Evolutionary conservation across 1,140 invertebrate species (phyloP).

Genomic region (Pomacea maculata): DNA sequence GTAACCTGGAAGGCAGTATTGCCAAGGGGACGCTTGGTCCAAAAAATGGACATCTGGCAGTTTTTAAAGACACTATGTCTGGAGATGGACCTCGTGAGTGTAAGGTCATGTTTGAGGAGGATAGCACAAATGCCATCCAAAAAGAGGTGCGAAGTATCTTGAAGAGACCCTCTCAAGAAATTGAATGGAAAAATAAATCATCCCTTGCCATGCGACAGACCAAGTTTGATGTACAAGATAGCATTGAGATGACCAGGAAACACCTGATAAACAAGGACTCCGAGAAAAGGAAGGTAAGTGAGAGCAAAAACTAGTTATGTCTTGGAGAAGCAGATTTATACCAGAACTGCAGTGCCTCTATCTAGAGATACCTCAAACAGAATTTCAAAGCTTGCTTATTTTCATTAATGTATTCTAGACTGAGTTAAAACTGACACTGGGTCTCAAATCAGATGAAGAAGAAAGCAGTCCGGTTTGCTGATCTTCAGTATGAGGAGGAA

Average conservation of each 20-base stretch:
- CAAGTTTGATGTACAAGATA: conserved; percentile 40
- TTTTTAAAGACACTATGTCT: background rate
- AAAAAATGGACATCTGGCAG: conserved; percentile 18
- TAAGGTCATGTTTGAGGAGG: conserved; percentile 21
- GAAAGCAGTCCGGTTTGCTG: conserved; percentile 59
- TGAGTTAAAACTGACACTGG: background rate
- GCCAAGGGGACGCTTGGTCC: conserved; percentile 14
- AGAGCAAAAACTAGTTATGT: no score
- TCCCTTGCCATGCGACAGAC: conserved; percentile 30
- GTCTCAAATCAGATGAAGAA: conserved; percentile 37
- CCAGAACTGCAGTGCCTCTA: no score
- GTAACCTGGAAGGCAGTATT: conserved; percentile 1
- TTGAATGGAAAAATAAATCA: conserved; percentile 27
- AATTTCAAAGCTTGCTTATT: no score
- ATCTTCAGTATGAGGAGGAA: conserved; percentile 45
- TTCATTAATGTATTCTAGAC: no score
- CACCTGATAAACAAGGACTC: conserved; percentile 20
- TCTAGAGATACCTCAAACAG: no score
- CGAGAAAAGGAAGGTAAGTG: conserved; percentile 9
- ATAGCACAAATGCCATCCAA: conserved; percentile 5
- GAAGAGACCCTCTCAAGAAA: conserved; percentile 27
- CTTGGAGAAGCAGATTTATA: no score
- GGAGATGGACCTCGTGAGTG: background rate
- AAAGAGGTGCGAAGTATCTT: conserved; percentile 36
- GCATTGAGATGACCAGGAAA: conserved; percentile 40